Base-by-base conservation (phyloP, 1,140 invertebrate species). In the Adelges cooleyi region DNA sequence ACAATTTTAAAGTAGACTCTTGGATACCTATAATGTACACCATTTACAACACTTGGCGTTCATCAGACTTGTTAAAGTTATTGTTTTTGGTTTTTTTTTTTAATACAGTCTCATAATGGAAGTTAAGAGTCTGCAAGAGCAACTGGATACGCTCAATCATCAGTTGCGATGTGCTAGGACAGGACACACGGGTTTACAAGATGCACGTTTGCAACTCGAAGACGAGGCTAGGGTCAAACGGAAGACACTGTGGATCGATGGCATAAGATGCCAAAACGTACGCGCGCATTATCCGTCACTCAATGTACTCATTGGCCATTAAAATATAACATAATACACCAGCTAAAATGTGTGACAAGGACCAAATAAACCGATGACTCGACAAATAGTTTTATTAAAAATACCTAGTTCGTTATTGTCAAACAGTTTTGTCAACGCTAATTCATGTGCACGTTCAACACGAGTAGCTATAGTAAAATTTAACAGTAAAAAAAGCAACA, bases 31-130 rank as follows among this genome's bases (percentile, higher is more conserved):
- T 6, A 33, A 33, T 33, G 11, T 70, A 69, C 46, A 29, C 11
- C 5, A 33, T 33, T 46, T 54, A 10, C 38, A 15, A 15, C 4
- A 13, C 38, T 65, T 48, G 5, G 5, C 17, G 8, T 73, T 72
- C 22, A n/a, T n/a, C n/a, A n/a, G n/a, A n/a, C n/a, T n/a, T n/a
- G n/a, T n/a, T n/a, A n/a, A n/a, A n/a, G n/a, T n/a, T n/a, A n/a
- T n/a, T n/a, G n/a, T n/a, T n/a, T n/a, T n/a, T n/a, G n/a, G n/a
- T n/a, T n/a, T n/a, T n/a, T n/a, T n/a, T n/a, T n/a, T n/a, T n/a
- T n/a, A n/a, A n/a, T n/a, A n/a, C 59, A 80, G 79, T 9, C 76
- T 89, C n/a, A 79, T 88, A 38, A 82, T 86, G 36, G 86, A 87
- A 74, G 84, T 86, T 0, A 85, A 83, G 72, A 79, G 75, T 36